Percentiles rank a stretch among this genome's conserved stretches.
These are phyloP conservation scores for Drosophila maculinotata DNA, from an alignment of 2,888 invertebrate genomes.

Conservation along the genomic window DNA sequence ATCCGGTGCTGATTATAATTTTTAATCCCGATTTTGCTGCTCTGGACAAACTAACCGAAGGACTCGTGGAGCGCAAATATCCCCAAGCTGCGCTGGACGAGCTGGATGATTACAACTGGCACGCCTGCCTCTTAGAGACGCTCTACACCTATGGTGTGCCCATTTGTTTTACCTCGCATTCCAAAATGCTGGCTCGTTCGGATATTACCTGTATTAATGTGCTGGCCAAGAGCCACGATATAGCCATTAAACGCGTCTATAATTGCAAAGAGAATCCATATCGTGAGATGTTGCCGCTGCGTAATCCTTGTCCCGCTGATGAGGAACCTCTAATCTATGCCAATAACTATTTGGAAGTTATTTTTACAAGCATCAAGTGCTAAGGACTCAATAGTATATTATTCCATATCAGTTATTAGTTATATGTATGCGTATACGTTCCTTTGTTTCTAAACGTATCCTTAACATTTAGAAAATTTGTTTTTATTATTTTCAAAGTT, in stretches of 20 bases:
- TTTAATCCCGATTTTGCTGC: conserved; percentile 81
- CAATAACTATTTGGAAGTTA: conserved; percentile 79
- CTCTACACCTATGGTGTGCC: conserved; percentile 68
- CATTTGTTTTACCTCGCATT: conserved; percentile 80
- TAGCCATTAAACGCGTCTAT: conserved; percentile 58
- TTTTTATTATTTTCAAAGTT: too few species aligned
- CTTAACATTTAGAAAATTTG: too few species aligned
- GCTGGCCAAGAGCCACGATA: conserved; percentile 20
- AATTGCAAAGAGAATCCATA: conserved; percentile 71
- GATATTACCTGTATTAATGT: conserved; percentile 64
- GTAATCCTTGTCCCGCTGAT: conserved; percentile 63
- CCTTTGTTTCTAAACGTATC: too few species aligned
- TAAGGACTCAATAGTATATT: background rate
- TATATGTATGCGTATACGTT: too few species aligned
- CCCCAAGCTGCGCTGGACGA: background rate
- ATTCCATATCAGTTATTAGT: too few species aligned
- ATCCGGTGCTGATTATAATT: conserved; percentile 68
- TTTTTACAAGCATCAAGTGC: conserved; percentile 39
- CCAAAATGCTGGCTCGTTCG: conserved; percentile 62
- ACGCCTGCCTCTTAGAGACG: conserved; percentile 61
- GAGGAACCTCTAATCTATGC: conserved; percentile 72
- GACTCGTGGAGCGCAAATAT: conserved; percentile 7
- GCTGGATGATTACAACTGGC: conserved; percentile 53
- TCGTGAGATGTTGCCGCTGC: conserved; percentile 71
- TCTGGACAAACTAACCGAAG: conserved; percentile 4